Percentiles rank a stretch among this genome's conserved stretches.
Evolutionary conservation across 2,888 invertebrate species (phyloP).

Genomic region (Xylota sylvarum): DNA sequence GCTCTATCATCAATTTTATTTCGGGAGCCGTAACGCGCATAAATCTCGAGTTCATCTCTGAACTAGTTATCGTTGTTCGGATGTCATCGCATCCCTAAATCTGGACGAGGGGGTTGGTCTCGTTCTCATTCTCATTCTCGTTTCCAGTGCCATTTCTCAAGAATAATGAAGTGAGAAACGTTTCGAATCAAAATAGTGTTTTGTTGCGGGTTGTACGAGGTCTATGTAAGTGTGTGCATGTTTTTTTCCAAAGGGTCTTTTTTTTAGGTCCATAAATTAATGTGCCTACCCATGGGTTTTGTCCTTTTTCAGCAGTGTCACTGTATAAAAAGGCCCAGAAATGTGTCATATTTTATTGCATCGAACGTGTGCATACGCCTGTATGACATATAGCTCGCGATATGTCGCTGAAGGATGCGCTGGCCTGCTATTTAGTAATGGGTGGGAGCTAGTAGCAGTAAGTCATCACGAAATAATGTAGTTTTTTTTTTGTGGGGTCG

Average conservation of each 20-base stretch:
- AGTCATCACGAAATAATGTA: slow-evolving; percentile 33
- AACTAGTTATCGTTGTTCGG: slow-evolving; percentile 66
- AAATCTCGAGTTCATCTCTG: slow-evolving; percentile 69
- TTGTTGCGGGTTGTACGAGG: slow-evolving; percentile 64
- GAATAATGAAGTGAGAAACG: slow-evolving; percentile 77
- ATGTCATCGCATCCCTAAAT: slow-evolving; percentile 68
- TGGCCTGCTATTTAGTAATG: slow-evolving; percentile 39
- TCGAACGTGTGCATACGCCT: slow-evolving; percentile 72
- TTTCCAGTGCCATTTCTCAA: slow-evolving; percentile 44
- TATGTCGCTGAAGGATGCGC: slow-evolving; percentile 32
- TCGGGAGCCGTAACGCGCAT: slow-evolving; percentile 46
- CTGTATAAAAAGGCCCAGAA: slow-evolving; percentile 51
- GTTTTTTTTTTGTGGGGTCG: slow-evolving; percentile 16
- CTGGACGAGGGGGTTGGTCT: slow-evolving; percentile 40
- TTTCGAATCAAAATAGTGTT: slow-evolving; percentile 71
- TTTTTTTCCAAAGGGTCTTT: slow-evolving; percentile 59
- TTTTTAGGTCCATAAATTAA: slow-evolving; percentile 74
- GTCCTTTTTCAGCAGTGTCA: slow-evolving; percentile 32
- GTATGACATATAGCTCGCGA: slow-evolving; percentile 71
- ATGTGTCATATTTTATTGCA: slow-evolving; percentile 76
- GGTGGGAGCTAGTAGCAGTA: slow-evolving; percentile 29
- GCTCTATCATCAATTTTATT: slow-evolving; percentile 62
- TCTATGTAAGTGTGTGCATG: slow-evolving; percentile 22
- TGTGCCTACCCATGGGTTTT: slow-evolving; percentile 46
- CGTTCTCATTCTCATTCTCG: background rate